phyloP scores from a whole-genome alignment of 2,113 vertebrate species.

The Dicaeum eximium region DNA sequence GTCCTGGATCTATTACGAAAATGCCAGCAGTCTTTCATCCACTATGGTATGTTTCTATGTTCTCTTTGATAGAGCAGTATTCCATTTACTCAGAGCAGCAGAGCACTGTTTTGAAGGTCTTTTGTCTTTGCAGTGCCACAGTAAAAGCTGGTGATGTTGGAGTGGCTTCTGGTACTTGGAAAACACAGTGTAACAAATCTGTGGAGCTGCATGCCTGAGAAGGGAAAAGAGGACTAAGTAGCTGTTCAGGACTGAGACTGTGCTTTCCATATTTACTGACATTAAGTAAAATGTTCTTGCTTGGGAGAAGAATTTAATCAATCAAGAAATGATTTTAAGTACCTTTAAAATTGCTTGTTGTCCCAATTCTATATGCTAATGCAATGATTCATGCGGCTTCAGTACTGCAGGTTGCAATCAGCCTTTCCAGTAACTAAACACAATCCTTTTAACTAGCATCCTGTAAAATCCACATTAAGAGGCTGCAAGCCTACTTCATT shows the following conservation, averaged over 20 bases:
- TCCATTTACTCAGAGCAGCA: neutral
- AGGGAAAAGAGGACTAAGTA: neutral
- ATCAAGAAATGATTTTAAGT: slow-evolving; percentile 63
- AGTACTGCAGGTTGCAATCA: slow-evolving; percentile 53
- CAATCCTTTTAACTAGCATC: slow-evolving; percentile 37
- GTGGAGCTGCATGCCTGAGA: neutral
- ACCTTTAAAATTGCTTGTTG: slow-evolving; percentile 44
- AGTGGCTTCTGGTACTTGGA: neutral
- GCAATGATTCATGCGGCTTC: slow-evolving; percentile 33
- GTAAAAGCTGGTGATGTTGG: neutral
- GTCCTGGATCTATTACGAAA: neutral
- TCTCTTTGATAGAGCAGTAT: neutral
- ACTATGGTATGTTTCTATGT: neutral
- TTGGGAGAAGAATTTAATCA: slow-evolving; percentile 53
- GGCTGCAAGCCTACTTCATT: slow-evolving; percentile 34
- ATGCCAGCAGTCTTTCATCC: neutral
- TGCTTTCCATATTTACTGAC: slow-evolving; percentile 33
- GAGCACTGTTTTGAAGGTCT: neutral
- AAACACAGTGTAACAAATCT: neutral
- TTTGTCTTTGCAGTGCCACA: neutral
- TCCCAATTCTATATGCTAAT: slow-evolving; percentile 57
- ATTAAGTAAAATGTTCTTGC: slow-evolving; percentile 40
- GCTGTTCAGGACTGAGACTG: neutral
- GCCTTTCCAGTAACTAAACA: slow-evolving; percentile 50
- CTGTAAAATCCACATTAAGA: slow-evolving; percentile 53